A percentile compares a stretch with the other conserved stretches of the same genome.
Evolutionary conservation across 2,113 vertebrate genomes (phyloP).

Genomic region (Sinocyclocheilus anshuiensis): DNA sequence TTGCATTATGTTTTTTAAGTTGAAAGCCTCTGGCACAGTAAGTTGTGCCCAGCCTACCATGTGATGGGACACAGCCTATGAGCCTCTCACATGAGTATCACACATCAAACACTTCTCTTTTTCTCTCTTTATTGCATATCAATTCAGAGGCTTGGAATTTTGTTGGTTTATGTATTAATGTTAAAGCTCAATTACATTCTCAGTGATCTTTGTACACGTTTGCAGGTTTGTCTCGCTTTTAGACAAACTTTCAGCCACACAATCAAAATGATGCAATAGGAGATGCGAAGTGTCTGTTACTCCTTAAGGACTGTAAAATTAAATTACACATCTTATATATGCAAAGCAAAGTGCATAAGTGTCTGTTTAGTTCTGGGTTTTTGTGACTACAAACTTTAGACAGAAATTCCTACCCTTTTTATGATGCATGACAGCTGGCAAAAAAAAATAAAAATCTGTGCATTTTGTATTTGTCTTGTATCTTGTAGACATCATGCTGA

Average conservation of each 20-base stretch:
- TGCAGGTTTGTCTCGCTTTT: neutral
- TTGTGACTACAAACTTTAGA: neutral
- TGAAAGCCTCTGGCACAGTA: neutral
- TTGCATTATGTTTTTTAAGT: neutral
- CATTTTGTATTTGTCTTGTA: neutral
- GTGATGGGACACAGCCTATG: conserved; percentile 7
- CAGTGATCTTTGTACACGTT: neutral
- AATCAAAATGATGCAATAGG: neutral
- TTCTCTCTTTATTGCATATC: neutral
- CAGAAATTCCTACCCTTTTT: neutral
- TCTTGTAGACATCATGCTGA: neutral
- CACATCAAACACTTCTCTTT: neutral
- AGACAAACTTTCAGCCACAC: neutral
- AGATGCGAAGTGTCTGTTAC: neutral
- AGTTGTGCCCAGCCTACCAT: neutral
- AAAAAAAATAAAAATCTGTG: neutral
- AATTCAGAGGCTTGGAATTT: neutral
- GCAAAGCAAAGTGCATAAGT: neutral
- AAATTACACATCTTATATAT: neutral
- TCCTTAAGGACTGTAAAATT: neutral
- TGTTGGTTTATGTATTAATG: neutral
- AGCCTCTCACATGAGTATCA: conserved; percentile 17
- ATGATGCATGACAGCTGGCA: neutral
- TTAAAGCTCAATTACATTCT: neutral
- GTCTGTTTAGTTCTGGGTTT: neutral